A percentile compares a stretch with the other conserved stretches of the same genome.
Conservation (phyloP, 2,797 vertebrate genomes). For the Bucorvus abyssinicus region DNA sequence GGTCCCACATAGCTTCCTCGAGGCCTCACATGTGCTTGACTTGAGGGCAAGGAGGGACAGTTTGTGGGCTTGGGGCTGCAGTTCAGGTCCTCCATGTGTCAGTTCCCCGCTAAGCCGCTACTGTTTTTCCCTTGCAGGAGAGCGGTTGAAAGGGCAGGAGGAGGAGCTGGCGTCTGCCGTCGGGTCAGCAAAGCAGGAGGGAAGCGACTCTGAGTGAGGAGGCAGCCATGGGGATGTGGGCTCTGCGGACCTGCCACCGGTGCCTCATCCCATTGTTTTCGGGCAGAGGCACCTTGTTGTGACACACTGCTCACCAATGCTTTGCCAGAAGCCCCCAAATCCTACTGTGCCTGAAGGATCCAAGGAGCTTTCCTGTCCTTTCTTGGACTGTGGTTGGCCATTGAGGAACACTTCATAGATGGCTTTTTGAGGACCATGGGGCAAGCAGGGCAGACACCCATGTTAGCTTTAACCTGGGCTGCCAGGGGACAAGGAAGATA, state of each 20-base stretch:
- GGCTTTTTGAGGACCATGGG: fast-evolving
- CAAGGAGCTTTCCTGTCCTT: not conserved
- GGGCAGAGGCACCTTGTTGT: fast-evolving
- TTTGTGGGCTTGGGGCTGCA: fast-evolving
- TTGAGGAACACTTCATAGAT: not conserved
- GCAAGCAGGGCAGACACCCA: not conserved
- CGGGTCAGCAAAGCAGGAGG: slow-evolving; percentile 75
- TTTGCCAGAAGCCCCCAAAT: not conserved
- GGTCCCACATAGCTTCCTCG: not conserved
- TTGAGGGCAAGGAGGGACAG: not conserved
- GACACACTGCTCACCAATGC: not conserved
- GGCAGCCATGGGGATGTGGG: not conserved
- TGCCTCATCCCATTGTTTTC: not conserved
- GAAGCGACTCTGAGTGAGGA: slow-evolving; percentile 88
- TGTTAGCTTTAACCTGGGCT: not conserved
- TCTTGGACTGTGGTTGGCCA: not conserved
- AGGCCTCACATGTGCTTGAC: fast-evolving
- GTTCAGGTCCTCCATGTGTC: fast-evolving
- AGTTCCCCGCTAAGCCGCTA: not conserved
- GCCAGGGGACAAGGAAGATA: not conserved
- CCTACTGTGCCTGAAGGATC: not conserved
- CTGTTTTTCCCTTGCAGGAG: slow-evolving; percentile 75
- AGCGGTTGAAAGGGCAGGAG: slow-evolving; percentile 90
- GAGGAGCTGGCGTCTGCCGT: slow-evolving; percentile 85
- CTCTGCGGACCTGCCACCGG: fast-evolving